Evolutionary conservation across 1,140 invertebrate species (phyloP), one percentile per base, ranked within the genome.

Genomic region (Drosophila cardini): DNA sequence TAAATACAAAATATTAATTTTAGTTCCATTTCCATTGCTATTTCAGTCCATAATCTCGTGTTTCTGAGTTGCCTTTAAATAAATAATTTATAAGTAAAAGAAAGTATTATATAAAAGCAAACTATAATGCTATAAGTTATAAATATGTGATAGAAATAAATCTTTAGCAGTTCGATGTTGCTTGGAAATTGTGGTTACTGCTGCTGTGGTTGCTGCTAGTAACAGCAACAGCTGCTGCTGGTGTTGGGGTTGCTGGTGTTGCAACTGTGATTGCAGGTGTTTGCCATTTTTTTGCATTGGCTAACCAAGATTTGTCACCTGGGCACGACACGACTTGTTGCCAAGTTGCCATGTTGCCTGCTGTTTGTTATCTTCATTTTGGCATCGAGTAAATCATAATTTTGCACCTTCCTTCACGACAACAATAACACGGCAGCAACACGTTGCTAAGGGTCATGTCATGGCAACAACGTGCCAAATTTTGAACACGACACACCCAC

Each of bases 321-420:
- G 38, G 4, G 50, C 43, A 32, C 16, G 46, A 53, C 61, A 38
- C 34, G 62, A 64, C 42, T 32, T 45, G 42, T 18, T 57, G 43
- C 42, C 45, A 16, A 34, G 11, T 42, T 58, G 45, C 18, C 42
- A 52, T 10, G 30, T 21, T 53, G 58, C 40, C 72, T 60, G 76
- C 73, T 75, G 65, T 13, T 53, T 78, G 72, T 78, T 78, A 78
- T 78, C 76, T 76, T 78, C 72, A 76, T 78, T 78, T 65, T 62
- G 76, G 76, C 67, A 78, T 78, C 76, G 67, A 76, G 72, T 78
- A 78, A 78, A 76, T 78, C 76, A 76, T 78, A 78, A 75, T 76
- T 78, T 78, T 78, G 68, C 76, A 78, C 76, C 76, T 78, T 76
- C 61, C 56, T 73, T 60, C 72, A 71, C 67, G 76, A 71, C 65